These are phyloP conservation scores for Pecten maximus DNA, from an alignment of 2,888 invertebrate genomes.

Conservation along the genomic window DNA sequence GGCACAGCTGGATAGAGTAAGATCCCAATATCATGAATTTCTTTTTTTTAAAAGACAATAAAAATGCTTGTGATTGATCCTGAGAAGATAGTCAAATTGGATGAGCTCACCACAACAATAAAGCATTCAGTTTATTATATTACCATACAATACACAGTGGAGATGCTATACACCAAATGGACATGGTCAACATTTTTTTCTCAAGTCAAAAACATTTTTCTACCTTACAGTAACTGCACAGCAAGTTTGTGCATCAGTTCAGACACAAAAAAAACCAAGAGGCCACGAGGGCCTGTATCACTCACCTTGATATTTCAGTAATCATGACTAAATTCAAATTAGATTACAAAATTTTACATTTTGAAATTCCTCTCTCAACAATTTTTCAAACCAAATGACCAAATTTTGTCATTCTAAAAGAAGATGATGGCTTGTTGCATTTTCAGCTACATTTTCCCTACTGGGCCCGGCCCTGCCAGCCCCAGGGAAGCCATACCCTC, in stretches of 20 bases:
- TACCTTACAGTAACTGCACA: slow-evolving; percentile 4
- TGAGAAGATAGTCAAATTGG: slow-evolving; percentile 9
- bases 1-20: background rate
- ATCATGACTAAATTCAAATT: too few relatives aligned
- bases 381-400: too few relatives aligned
- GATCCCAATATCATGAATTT: background rate
- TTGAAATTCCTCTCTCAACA: too few relatives aligned
- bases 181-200: background rate
- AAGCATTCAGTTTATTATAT: background rate
- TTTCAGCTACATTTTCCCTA: too few relatives aligned
- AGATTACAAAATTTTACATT: too few relatives aligned
- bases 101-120: slow-evolving; percentile 4
- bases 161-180: background rate
- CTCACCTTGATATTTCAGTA: too few relatives aligned
- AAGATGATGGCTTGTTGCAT: too few relatives aligned
- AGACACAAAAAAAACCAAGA: background rate
- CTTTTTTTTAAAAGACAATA: background rate
- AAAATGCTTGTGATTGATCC: slow-evolving; percentile 26
- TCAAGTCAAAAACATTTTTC: background rate
- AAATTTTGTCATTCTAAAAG: too few relatives aligned
- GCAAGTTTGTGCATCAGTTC: slow-evolving; percentile 7
- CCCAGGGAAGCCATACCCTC: too few relatives aligned
- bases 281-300: too few relatives aligned
- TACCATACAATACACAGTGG: background rate
- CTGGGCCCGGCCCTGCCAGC: too few relatives aligned